Conservation (phyloP, 2,113 vertebrate species). For the Phrynocephalus versicolor region DNA sequence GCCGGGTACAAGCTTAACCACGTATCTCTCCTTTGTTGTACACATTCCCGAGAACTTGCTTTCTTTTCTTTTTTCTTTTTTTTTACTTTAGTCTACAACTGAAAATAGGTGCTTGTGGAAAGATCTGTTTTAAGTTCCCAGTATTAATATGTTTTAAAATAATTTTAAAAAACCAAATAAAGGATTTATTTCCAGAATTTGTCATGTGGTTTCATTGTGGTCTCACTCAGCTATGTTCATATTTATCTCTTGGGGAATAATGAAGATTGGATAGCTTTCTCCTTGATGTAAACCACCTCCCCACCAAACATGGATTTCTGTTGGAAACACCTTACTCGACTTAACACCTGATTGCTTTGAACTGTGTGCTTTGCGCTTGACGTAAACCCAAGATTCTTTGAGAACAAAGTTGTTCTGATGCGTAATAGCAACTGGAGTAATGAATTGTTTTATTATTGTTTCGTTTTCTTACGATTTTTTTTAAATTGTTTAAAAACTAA, state of each 20-base stretch:
- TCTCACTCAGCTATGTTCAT: conserved; percentile 42
- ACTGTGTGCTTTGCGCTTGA: too few relatives aligned
- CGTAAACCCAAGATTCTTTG: too few relatives aligned
- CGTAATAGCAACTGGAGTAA: too few relatives aligned
- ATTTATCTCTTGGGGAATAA: neutral
- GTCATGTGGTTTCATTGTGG: conserved; percentile 2
- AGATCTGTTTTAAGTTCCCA: conserved; percentile 3
- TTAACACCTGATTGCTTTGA: neutral
- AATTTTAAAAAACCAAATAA: conserved; percentile 48
- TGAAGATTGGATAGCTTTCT: neutral
- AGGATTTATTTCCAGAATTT: conserved; percentile 6
- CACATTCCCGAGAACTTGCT: neutral
- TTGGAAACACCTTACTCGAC: neutral
- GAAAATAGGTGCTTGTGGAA: conserved; percentile 20
- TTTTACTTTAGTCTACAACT: neutral
- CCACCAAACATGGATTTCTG: neutral
- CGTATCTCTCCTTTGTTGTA: conserved; percentile 3
- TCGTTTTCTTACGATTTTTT: too few relatives aligned
- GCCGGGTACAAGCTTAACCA: neutral
- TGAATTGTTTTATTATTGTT: too few relatives aligned
- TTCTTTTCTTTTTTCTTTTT: neutral
- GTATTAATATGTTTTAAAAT: conserved; percentile 33
- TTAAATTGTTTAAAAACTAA: too few relatives aligned
- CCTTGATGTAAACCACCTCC: neutral
- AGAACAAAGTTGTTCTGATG: too few relatives aligned